phyloP scores from a whole-genome alignment of 92 coral and sea anemone genomes.

The Epizoanthus ramosus region DNA sequence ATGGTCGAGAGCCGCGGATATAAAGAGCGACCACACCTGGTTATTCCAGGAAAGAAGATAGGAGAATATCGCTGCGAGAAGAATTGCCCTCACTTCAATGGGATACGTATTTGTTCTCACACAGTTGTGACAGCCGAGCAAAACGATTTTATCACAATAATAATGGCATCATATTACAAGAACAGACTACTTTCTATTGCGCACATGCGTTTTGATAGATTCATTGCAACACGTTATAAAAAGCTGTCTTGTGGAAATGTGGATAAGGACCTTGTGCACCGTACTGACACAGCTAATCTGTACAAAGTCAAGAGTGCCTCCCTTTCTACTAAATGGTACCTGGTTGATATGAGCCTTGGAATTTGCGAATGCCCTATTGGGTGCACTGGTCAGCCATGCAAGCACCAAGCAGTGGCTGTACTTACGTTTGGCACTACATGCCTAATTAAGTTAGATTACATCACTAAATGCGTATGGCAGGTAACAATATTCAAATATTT shows the following conservation, averaged over 20 bases:
- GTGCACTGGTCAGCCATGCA: constrained; percentile 27
- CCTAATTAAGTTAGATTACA: neutral
- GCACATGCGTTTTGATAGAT: constrained; percentile 11
- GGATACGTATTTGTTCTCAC: constrained; percentile 1
- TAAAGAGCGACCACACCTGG: constrained; percentile 52
- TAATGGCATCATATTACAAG: constrained; percentile 18
- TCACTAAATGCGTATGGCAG: neutral
- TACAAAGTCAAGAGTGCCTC: constrained; percentile 18
- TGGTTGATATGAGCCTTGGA: constrained; percentile 23
- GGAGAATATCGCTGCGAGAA: constrained; percentile 54
- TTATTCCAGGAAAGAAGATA: constrained; percentile 38
- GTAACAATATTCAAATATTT: neutral
- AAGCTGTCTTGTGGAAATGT: neutral
- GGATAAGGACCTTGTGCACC: neutral
- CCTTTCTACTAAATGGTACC: constrained; percentile 12
- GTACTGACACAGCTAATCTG: neutral
- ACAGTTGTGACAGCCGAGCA: too few species aligned
- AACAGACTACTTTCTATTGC: constrained; percentile 9
- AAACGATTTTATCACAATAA: too few species aligned
- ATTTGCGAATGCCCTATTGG: constrained; percentile 7
- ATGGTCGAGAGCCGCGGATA: constrained; percentile 53
- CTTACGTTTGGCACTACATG: neutral
- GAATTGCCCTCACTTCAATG: constrained; percentile 52
- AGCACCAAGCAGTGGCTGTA: constrained; percentile 9
- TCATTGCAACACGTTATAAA: constrained; percentile 8